Evolutionary conservation across 2,888 invertebrate species (phyloP).

Genomic region (Cerceris rybyensis): DNA sequence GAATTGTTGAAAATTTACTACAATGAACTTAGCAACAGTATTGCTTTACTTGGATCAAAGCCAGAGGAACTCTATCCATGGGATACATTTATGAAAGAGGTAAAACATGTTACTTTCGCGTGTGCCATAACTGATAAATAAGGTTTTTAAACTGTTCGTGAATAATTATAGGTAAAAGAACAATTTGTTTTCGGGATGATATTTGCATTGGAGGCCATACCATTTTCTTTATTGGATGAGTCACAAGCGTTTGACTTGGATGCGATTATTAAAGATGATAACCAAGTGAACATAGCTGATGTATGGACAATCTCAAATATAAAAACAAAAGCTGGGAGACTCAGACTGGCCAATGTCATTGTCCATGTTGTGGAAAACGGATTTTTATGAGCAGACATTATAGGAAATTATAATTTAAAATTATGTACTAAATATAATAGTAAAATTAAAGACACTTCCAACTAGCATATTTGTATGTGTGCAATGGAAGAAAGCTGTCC

Average conservation of each 20-base stretch:
- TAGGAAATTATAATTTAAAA: neutral
- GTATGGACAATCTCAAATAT: slow-evolving; percentile 86
- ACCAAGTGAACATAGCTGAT: slow-evolving; percentile 84
- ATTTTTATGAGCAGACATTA: slow-evolving; percentile 82
- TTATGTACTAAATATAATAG: neutral
- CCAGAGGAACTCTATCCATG: slow-evolving; percentile 84
- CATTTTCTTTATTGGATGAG: slow-evolving; percentile 84
- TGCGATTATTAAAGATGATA: slow-evolving; percentile 82
- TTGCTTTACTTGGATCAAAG: slow-evolving; percentile 85
- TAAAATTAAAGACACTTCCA: neutral
- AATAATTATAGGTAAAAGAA: slow-evolving; percentile 80
- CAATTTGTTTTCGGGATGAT: slow-evolving; percentile 84
- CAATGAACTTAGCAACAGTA: slow-evolving; percentile 83
- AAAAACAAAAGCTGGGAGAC: slow-evolving; percentile 84
- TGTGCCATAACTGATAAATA: neutral
- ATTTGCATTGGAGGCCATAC: slow-evolving; percentile 85
- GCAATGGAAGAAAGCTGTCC: slow-evolving; percentile 6
- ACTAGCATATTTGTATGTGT: neutral
- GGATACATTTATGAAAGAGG: slow-evolving; percentile 83
- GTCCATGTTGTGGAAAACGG: slow-evolving; percentile 86
- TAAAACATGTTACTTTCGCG: slow-evolving; percentile 43
- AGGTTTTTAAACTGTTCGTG: neutral
- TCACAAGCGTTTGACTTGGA: slow-evolving; percentile 85
- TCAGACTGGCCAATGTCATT: slow-evolving; percentile 86
- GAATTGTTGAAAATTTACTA: slow-evolving; percentile 86